Base-by-base conservation (phyloP, 1,140 invertebrate genomes). In the Chelonus insularis region DNA sequence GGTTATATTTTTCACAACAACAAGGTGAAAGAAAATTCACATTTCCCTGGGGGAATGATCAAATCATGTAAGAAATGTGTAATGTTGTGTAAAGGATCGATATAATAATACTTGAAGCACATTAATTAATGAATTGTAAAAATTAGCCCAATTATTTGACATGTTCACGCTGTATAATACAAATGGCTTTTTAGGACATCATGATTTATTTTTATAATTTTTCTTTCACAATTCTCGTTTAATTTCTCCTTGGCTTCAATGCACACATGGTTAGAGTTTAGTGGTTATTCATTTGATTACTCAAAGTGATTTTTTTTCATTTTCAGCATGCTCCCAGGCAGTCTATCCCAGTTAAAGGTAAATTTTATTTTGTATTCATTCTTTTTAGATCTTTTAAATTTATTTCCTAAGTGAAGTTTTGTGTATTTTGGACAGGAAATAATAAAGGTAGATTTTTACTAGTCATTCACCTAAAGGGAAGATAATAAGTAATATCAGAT, bases 311-410 rank as follows among this genome's bases (percentile, higher is more conserved):
- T 63, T 23, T 64, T 45, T 67, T 63, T 71, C 58, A 67, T 64
- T 81, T 77, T 55, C 71, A 82, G 81, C 75, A 82, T 63, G 76
- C 77, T 21, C 77, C 73, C 32, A 77, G 78, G 70, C 72, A 77
- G 60, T 78, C 78, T 52, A 80, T 80, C 60, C 80, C 78, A 57
- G 79, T 81, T 21, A 82, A 82, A 81, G 78, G 81, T 79, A 69
- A 62, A 59, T 34, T 36, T 12, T 57, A 14, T 54, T 29, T 62
- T 43, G n/a, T n/a, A n/a, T n/a, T n/a, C n/a, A n/a, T 34, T 21
- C 16, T 18, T 16, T 32, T 23, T 62, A 52, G 52, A 16, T 14
- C 45, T 57, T 51, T 51, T n/a, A n/a, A n/a, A n/a, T n/a, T n/a
- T n/a, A n/a, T n/a, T n/a, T n/a, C n/a, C n/a, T n/a, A n/a, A n/a